phyloP scores from a whole-genome alignment of 2,888 invertebrate genomes.

The Oscheius sp. region DNA sequence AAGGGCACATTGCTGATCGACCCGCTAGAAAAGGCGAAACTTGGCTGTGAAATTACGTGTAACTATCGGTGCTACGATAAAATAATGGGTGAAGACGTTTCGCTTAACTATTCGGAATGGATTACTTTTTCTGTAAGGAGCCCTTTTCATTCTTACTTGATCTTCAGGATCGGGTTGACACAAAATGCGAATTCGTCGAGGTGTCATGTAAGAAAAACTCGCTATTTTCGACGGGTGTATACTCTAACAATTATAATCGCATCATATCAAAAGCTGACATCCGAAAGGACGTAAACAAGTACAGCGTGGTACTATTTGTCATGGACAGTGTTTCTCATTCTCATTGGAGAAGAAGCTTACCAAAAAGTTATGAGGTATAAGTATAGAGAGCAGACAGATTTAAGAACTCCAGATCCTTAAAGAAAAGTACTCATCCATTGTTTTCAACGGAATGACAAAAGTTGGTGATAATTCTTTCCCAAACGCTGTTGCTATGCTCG shows the following conservation, averaged over 20 bases:
- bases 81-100: slow-evolving; percentile 51
- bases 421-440: slow-evolving; percentile 42
- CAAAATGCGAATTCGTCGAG: slow-evolving; percentile 63
- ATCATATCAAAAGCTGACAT: slow-evolving; percentile 38
- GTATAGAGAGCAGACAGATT: slow-evolving; percentile 20
- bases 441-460: slow-evolving; percentile 74
- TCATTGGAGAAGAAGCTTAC: slow-evolving; percentile 73
- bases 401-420: slow-evolving; percentile 37
- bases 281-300: slow-evolving; percentile 14
- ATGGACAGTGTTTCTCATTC: slow-evolving; percentile 75
- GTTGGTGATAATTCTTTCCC: slow-evolving; percentile 75
- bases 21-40: slow-evolving; percentile 37
- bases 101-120: slow-evolving; percentile 55
- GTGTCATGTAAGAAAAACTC: slow-evolving; percentile 50
- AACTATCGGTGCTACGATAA: slow-evolving; percentile 63
- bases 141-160: neutral
- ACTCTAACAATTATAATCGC: slow-evolving; percentile 62
- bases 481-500: slow-evolving; percentile 74
- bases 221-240: slow-evolving; percentile 55
- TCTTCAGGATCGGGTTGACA: slow-evolving; percentile 48
- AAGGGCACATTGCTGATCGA: slow-evolving; percentile 54
- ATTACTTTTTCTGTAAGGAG: slow-evolving; percentile 48
- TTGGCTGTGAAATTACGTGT: slow-evolving; percentile 47
- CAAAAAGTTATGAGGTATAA: slow-evolving; percentile 64
- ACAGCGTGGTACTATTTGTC: slow-evolving; percentile 74